Base-by-base conservation (phyloP, 2,888 invertebrate species). In the Notocelia uddmanniana region DNA sequence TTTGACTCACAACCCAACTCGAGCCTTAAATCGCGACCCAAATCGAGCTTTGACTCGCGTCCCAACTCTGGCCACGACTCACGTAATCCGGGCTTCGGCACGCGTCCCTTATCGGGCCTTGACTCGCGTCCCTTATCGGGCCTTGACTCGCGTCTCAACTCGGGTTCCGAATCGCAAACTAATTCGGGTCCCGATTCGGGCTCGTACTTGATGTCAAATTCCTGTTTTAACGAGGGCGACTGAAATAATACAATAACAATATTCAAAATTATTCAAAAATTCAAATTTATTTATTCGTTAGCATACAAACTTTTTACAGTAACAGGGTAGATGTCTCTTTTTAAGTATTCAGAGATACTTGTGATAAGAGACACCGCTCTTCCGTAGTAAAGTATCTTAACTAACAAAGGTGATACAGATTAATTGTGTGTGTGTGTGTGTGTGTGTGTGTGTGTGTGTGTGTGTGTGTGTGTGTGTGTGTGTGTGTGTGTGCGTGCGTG, bases 201-300 rank as follows among this genome's bases (percentile, higher is more conserved):
- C 37, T 58, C 58, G 58, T 58, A 58, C 15, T 58, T 34, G 34
- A 37, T 37, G 13, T 37, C 37, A 34, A 58, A 58, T 19, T 58
- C 58, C 34, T 58, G 34, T 19, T 13, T 13, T 37, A 58, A 15
- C 3, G 57, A 18, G 13, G 31, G 57, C 3, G 58, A 34, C 58
- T 58, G 15, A 37, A 58, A 6, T 18, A 2, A 13, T 26, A 55
- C 23, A 26, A 55, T n/a, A 26, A 10, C 10, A n/a, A n/a, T n/a
- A n/a, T n/a, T n/a, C n/a, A n/a, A n/a, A n/a, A n/a, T n/a, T n/a
- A n/a, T n/a, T n/a, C n/a, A n/a, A n/a, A n/a, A n/a, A n/a, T n/a
- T n/a, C n/a, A n/a, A n/a, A n/a, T n/a, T n/a, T n/a, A n/a, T n/a
- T n/a, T n/a, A n/a, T n/a, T n/a, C n/a, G n/a, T n/a, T n/a, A n/a